A percentile compares a stretch with the other conserved stretches of the same genome.
Evolutionary conservation across 1,140 invertebrate genomes (phyloP).

Genomic region (Caenorhabditis inopinata): DNA sequence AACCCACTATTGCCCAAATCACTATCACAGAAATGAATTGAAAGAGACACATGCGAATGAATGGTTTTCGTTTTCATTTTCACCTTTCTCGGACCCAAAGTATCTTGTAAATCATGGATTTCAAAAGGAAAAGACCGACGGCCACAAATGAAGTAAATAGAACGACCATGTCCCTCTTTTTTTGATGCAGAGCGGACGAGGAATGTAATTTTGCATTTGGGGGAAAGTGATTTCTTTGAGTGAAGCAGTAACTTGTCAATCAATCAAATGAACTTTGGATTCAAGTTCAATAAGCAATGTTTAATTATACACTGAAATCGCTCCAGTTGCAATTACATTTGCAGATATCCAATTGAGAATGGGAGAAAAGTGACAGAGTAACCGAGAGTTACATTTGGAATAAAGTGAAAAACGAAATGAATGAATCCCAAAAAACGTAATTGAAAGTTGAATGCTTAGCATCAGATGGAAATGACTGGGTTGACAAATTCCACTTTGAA

Average conservation of each 20-base stretch:
- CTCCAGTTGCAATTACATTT: neutral
- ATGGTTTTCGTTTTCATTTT: slow-evolving; percentile 24
- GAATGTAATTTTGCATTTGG: neutral
- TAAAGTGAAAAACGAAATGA: too few relatives aligned
- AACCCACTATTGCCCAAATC: slow-evolving; percentile 23
- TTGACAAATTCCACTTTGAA: neutral
- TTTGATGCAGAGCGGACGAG: neutral
- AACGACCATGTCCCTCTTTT: neutral
- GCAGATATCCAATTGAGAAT: neutral
- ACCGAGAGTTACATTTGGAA: too few relatives aligned
- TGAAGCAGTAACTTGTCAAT: slow-evolving; percentile 16
- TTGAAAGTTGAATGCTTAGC: slow-evolving; percentile 15
- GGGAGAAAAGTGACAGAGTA: neutral
- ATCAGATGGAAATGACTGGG: neutral
- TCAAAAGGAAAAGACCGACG: slow-evolving; percentile 3
- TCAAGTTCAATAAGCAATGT: neutral
- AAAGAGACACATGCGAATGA: neutral
- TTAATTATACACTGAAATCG: slow-evolving; percentile 28
- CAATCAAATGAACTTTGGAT: slow-evolving; percentile 11
- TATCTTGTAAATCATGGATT: slow-evolving; percentile 22
- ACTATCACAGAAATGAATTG: neutral
- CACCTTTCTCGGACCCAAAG: neutral
- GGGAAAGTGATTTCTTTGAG: neutral
- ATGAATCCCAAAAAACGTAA: neutral
- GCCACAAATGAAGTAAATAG: slow-evolving; percentile 9